These are phyloP conservation scores for Leucopternis melanops DNA, from an alignment of 2,113 vertebrate genomes.

Conservation along the genomic window DNA sequence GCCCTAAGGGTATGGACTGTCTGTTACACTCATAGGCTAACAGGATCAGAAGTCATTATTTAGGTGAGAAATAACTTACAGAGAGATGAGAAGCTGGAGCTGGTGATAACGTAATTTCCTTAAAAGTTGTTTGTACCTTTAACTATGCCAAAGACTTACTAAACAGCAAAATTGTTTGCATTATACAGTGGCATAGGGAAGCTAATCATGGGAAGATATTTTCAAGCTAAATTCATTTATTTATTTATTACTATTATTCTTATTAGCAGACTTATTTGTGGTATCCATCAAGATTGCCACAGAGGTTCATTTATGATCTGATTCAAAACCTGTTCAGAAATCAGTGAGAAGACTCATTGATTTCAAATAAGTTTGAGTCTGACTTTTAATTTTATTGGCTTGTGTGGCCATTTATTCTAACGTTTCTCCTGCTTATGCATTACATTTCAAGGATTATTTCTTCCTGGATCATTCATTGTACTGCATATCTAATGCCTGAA, in stretches of 20 bases:
- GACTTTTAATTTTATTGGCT: background rate
- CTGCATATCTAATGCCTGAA: background rate
- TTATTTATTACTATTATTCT: background rate
- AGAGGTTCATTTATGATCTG: background rate
- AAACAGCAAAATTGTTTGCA: background rate
- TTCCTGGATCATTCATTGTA: background rate
- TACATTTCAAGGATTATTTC: background rate
- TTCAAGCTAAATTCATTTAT: background rate
- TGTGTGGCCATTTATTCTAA: background rate
- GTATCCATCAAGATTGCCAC: background rate
- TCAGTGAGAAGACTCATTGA: background rate
- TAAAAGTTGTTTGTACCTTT: background rate
- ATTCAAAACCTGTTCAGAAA: background rate
- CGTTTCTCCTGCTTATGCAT: background rate
- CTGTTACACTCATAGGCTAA: background rate
- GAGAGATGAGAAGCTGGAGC: background rate
- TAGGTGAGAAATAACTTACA: background rate
- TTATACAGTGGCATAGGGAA: background rate
- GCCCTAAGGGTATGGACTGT: background rate
- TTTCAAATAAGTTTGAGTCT: background rate
- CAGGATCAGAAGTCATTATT: background rate
- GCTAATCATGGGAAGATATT: background rate
- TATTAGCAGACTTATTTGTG: background rate
- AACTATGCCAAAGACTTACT: background rate
- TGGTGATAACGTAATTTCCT: background rate